Base-by-base conservation (phyloP, 2,113 vertebrate genomes). In the Turnix velox region DNA sequence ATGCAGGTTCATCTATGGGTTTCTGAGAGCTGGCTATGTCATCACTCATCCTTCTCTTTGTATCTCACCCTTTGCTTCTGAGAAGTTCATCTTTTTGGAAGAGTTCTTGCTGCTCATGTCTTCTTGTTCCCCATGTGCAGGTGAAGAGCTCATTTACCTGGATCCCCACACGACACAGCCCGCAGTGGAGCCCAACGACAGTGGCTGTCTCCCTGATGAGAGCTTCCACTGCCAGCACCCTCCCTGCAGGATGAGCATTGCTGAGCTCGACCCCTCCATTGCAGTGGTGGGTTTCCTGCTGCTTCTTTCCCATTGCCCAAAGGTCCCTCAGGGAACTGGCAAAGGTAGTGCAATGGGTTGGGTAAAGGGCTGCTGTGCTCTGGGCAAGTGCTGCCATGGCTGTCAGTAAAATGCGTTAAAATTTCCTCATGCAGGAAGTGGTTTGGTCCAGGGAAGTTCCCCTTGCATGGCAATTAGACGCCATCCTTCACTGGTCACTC, bases 141-240 rank as follows among this genome's bases (percentile, higher is more conserved):
- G 98, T 57, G 98, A 99, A 93, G 99, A 99, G 71, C 98, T 99
- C 71, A 99, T 99, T 92, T 99, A 99, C 94, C 97, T 99, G 96
- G 99, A 99, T 86, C 99, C 99, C 7, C 99, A 99, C 95, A 99
- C 99, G 18, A 99, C 99, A 1, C 99, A 99, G 97, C 98, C 98
- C 0, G 98, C 98, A 0, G 98, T 99, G 97, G 99, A 99, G 88
- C 96, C 98, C 3, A 71, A 69, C 0, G 98, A 98, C 48, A 93
- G 98, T 13, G 65, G 97, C 84, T 96, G 97, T 55, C 95, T 99
- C 66, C 98, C 98, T 0, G 99, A 99, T 1, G 99, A 99, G 42
- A 98, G 98, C 65, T 99, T 99, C 97, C 99, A 99, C 88, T 99
- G 99, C 96, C 99, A 98, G 97, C 99, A 99, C 96, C 99, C 99